Conservation (phyloP, 2,797 vertebrate species). For the Lindbergichthys nudifrons region DNA sequence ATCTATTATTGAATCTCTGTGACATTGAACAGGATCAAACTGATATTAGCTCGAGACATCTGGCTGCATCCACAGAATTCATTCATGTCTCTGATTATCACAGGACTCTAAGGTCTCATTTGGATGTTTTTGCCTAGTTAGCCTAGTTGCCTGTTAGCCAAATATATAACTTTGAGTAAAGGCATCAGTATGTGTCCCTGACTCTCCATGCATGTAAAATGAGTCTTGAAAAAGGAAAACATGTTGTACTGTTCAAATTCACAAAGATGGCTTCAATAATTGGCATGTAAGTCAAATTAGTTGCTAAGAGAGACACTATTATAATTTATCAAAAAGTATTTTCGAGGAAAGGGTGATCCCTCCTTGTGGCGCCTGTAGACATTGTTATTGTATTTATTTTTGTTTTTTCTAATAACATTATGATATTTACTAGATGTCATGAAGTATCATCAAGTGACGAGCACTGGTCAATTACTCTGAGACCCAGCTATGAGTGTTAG, state of each 20-base stretch:
- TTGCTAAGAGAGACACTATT: too few relatives aligned
- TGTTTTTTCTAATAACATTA: not conserved
- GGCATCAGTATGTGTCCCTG: not conserved
- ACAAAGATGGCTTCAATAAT: not conserved
- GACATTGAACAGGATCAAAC: not conserved
- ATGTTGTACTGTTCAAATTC: not conserved
- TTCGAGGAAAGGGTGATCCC: too few relatives aligned
- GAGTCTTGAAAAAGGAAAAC: not conserved
- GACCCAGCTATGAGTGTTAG: too few relatives aligned
- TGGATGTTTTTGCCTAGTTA: not conserved
- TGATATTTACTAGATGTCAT: not conserved
- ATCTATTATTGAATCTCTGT: constrained; percentile 3
- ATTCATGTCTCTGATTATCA: not conserved
- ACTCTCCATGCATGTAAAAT: not conserved
- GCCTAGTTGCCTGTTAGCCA: not conserved
- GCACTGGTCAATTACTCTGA: not conserved
- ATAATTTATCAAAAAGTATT: too few relatives aligned
- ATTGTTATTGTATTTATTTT: too few relatives aligned
- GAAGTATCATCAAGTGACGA: not conserved
- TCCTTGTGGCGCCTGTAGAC: too few relatives aligned
- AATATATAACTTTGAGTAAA: not conserved
- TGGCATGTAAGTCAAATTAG: too few relatives aligned
- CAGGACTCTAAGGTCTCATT: not conserved
- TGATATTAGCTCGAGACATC: not conserved
- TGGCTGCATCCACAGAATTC: not conserved